Evolutionary conservation across 2,797 vertebrate genomes (phyloP).

Genomic region (Takifugu ocellatus): DNA sequence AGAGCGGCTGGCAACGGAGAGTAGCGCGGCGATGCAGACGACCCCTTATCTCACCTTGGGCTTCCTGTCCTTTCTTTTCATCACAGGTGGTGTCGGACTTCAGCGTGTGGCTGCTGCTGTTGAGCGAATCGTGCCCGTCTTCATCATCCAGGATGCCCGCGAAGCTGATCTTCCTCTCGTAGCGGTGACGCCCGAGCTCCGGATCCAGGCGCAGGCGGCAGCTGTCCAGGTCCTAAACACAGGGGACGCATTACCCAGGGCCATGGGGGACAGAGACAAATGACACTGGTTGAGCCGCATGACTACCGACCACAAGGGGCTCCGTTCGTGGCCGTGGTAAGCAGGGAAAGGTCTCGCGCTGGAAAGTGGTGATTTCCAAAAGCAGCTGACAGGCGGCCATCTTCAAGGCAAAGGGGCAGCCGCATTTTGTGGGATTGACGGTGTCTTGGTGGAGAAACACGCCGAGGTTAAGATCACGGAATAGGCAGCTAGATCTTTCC

Average conservation of each 20-base stretch:
- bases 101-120: slow-evolving; percentile 98
- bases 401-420: slow-evolving; percentile 96
- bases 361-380: slow-evolving; percentile 96
- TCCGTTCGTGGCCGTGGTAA: slow-evolving; percentile 92
- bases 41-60: slow-evolving; percentile 62
- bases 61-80: slow-evolving; percentile 86
- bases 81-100: slow-evolving; percentile 93
- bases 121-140: slow-evolving; percentile 91
- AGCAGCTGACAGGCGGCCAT: slow-evolving; percentile 97
- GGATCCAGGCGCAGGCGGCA: slow-evolving; percentile 93
- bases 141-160: slow-evolving; percentile 97
- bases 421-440: slow-evolving; percentile 97
- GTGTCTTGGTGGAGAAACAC: slow-evolving; percentile 78
- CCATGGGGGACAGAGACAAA: neutral
- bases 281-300: neutral
- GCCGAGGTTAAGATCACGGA: too few species aligned
- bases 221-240: slow-evolving; percentile 88
- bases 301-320: slow-evolving; percentile 86
- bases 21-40: accelerated
- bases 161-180: slow-evolving; percentile 99
- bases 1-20: accelerated
- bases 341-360: slow-evolving; percentile 95
- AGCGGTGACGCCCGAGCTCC: slow-evolving; percentile 92
- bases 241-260: neutral
- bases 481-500: too few species aligned